Conservation (phyloP, 2,113 vertebrate genomes). For the Archocentrus centrarchus region DNA sequence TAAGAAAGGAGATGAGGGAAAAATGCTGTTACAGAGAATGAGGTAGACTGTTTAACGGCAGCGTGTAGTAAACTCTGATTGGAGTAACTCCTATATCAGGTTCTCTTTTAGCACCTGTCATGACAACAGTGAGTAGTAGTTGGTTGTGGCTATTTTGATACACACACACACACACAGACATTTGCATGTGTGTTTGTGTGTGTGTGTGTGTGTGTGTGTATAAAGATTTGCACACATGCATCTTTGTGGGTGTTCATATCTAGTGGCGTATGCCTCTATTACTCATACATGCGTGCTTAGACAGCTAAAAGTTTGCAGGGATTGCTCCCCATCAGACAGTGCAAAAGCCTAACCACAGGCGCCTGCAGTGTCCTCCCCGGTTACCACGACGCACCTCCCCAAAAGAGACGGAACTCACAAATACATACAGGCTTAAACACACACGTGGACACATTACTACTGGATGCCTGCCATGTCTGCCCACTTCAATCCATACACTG, state of each 20-base stretch:
- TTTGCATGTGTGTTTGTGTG: no score
- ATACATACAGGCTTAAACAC: constrained; percentile 26
- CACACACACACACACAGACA: neutral
- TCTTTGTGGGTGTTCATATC: constrained; percentile 10
- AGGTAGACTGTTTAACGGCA: constrained; percentile 27
- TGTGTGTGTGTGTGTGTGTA: neutral
- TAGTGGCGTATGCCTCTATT: neutral
- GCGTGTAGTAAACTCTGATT: constrained; percentile 38
- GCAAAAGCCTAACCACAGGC: constrained; percentile 66
- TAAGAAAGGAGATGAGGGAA: constrained; percentile 1
- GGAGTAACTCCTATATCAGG: constrained; percentile 43
- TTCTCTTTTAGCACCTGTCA: constrained; percentile 70
- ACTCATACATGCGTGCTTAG: constrained; percentile 10
- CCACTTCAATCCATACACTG: constrained; percentile 69
- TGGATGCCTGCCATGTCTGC: constrained; percentile 65
- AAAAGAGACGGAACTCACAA: constrained; percentile 37
- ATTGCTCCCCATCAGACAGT: constrained; percentile 30
- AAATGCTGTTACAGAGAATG: constrained; percentile 14
- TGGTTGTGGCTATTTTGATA: constrained; percentile 55
- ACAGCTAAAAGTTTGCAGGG: constrained; percentile 17
- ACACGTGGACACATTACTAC: constrained; percentile 46
- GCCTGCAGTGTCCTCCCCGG: constrained; percentile 52
- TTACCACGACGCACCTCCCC: constrained; percentile 51
- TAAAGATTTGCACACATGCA: neutral
- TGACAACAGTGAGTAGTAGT: constrained; percentile 59